A percentile compares a stretch with the other conserved stretches of the same genome.
These are phyloP conservation scores for Neopipo cinnamomea DNA, from an alignment of 2,113 vertebrate genomes.

Conservation along the genomic window DNA sequence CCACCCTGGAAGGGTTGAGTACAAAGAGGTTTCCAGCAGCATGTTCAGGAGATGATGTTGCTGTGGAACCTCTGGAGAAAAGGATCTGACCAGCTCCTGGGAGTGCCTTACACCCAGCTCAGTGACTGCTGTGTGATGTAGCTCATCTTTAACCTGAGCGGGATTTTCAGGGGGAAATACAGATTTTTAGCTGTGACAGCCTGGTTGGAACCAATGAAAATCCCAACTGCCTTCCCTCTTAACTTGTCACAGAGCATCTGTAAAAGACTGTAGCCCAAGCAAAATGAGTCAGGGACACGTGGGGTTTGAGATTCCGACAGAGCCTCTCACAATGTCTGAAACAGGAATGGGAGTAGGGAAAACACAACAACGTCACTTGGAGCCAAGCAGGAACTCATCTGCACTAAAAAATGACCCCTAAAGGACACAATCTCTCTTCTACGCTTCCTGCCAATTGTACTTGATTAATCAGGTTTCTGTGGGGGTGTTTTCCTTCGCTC, in stretches of 20 bases:
- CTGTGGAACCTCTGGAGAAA: background rate
- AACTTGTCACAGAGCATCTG: background rate
- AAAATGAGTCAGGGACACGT: background rate
- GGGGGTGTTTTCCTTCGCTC: background rate
- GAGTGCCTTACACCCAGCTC: background rate
- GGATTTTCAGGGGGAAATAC: background rate
- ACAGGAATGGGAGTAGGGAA: background rate
- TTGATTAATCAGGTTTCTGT: conserved; percentile 35
- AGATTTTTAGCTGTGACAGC: background rate
- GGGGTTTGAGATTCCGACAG: background rate
- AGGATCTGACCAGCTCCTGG: background rate
- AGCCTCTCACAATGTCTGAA: background rate
- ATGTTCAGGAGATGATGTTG: background rate
- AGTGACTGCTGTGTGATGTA: background rate
- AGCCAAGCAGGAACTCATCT: background rate
- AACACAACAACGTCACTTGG: background rate
- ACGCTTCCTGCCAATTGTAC: background rate
- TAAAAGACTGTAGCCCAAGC: background rate
- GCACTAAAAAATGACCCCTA: background rate
- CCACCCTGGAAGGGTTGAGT: background rate
- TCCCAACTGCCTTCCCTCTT: background rate
- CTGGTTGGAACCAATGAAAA: background rate
- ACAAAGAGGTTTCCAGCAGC: background rate
- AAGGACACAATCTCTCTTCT: background rate
- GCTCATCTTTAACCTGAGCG: background rate